Conservation (phyloP, 2,888 invertebrate species). For the Acrocera orbiculus region DNA sequence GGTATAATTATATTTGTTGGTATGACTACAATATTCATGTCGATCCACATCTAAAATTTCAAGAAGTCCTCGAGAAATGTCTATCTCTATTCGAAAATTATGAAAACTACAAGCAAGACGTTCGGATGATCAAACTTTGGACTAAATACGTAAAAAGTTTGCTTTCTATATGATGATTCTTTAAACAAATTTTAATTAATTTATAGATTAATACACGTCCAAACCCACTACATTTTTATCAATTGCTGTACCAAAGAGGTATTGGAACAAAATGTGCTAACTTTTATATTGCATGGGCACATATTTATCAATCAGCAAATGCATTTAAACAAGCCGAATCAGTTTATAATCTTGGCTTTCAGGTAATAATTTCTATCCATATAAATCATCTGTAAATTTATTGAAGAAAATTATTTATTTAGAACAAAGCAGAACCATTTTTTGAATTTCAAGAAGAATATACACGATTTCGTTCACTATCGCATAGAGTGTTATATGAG, state of each 20-base stretch:
- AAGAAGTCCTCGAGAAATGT: constrained; percentile 72
- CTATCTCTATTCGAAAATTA: constrained; percentile 65
- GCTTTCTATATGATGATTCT: constrained; percentile 2
- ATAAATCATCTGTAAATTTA: not conserved
- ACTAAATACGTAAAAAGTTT: constrained; percentile 67
- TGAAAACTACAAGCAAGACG: constrained; percentile 67
- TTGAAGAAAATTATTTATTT: not conserved
- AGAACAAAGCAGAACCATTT: constrained; percentile 58
- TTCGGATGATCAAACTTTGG: constrained; percentile 73
- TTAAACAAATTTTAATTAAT: not conserved
- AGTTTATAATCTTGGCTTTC: constrained; percentile 62
- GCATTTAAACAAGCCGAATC: constrained; percentile 72
- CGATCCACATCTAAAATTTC: constrained; percentile 84
- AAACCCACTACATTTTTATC: constrained; percentile 64
- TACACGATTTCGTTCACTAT: constrained; percentile 56
- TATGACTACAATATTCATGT: constrained; percentile 56
- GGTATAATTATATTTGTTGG: constrained; percentile 85
- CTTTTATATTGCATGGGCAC: constrained; percentile 81
- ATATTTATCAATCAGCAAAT: constrained; percentile 62
- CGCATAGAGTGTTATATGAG: constrained; percentile 47
- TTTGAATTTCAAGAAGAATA: constrained; percentile 60
- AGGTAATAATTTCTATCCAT: constrained; percentile 16
- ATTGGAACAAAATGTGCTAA: constrained; percentile 66
- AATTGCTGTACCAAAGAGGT: constrained; percentile 60
- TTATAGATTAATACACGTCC: constrained; percentile 53